These are phyloP conservation scores for Zoanthus solanderi DNA, from an alignment of 92 coral and sea anemone genomes.

Conservation along the genomic window DNA sequence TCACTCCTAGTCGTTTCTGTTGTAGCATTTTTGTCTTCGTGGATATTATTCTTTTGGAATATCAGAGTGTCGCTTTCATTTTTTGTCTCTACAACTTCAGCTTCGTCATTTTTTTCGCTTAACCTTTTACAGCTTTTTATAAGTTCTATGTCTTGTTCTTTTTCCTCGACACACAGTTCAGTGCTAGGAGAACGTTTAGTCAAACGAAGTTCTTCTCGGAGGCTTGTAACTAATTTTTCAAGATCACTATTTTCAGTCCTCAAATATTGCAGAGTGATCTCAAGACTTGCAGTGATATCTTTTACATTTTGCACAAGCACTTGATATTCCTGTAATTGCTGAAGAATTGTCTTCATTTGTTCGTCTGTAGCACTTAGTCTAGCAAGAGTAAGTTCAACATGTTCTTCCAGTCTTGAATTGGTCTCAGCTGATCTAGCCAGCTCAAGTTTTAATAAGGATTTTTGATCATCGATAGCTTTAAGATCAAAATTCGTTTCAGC, in stretches of 20 bases:
- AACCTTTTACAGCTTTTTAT: neutral
- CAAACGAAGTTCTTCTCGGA: constrained; percentile 7
- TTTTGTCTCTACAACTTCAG: neutral
- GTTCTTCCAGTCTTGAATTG: constrained; percentile 22
- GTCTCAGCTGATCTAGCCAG: constrained; percentile 1
- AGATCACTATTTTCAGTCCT: constrained; percentile 26
- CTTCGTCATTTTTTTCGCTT: neutral
- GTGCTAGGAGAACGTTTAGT: neutral
- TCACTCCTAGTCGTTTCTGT: neutral
- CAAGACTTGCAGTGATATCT: constrained; percentile 29
- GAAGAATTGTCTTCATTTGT: constrained; percentile 26
- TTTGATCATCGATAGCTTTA: neutral
- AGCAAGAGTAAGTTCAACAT: constrained; percentile 23
- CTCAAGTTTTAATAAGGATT: constrained; percentile 4
- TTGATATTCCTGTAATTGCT: constrained; percentile 23
- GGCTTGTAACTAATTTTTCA: constrained; percentile 1
- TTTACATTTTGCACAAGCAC: constrained; percentile 38
- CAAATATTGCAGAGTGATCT: constrained; percentile 18
- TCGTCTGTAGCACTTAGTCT: constrained; percentile 23
- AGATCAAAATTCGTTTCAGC: neutral
- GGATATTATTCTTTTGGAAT: neutral
- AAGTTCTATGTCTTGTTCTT: constrained; percentile 11
- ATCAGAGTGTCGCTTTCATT: neutral
- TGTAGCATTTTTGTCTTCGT: neutral
- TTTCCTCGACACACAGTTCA: neutral